Evolutionary conservation across 2,113 vertebrate genomes (phyloP).

Genomic region (Oostethus manadensis): DNA sequence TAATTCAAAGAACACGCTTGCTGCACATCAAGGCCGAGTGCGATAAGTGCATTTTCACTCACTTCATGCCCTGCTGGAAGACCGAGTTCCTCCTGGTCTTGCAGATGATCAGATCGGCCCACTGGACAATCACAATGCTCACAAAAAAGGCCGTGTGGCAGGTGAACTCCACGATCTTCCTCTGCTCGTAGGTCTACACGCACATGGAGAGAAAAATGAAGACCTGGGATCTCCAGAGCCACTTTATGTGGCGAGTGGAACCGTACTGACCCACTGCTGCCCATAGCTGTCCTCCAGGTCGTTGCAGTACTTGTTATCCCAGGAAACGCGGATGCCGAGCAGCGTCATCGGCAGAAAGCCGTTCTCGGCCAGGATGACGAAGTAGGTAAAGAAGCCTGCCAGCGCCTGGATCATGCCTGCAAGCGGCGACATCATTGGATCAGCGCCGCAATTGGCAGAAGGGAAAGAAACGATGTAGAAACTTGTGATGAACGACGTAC

Average conservation of each 20-base stretch:
- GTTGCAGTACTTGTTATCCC: conserved; percentile 86
- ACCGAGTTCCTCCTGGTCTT: conserved; percentile 91
- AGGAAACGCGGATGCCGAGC: conserved; percentile 84
- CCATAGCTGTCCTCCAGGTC: conserved; percentile 86
- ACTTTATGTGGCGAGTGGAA: background rate
- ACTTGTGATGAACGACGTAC: conserved; percentile 1
- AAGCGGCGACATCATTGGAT: background rate
- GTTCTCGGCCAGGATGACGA: conserved; percentile 93
- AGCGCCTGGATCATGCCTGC: conserved; percentile 91
- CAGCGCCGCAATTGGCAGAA: background rate
- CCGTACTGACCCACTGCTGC: conserved; percentile 84
- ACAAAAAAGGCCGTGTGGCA: conserved; percentile 91
- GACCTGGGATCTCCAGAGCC: background rate
- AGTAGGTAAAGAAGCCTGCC: conserved; percentile 92
- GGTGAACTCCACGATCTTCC: conserved; percentile 93
- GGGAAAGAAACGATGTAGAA: background rate
- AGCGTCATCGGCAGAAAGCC: conserved; percentile 84
- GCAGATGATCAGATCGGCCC: conserved; percentile 92
- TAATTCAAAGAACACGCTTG: background rate
- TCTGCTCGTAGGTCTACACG: conserved; percentile 86
- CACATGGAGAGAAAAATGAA: background rate
- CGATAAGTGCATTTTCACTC: conserved; percentile 36
- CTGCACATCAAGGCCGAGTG: background rate
- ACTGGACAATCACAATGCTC: conserved; percentile 91
- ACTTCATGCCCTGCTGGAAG: conserved; percentile 96